A percentile compares a stretch with the other conserved stretches of the same genome.
phyloP scores from a whole-genome alignment of 35 echinoderm and acorn worm species.

The Lytechinus variegatus region DNA sequence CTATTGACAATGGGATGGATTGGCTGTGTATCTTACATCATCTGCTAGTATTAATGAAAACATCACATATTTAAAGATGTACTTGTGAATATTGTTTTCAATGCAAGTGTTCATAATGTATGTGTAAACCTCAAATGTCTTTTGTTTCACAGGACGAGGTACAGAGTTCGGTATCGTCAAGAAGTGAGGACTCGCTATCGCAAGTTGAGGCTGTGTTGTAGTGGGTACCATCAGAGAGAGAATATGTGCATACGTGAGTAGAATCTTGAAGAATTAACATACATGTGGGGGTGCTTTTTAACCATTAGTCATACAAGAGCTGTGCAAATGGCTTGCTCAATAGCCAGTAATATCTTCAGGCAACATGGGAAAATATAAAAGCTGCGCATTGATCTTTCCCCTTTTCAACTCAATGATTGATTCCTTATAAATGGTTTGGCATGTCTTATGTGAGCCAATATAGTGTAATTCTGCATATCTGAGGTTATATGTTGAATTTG shows the following conservation, averaged over 20 bases:
- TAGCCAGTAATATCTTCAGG: background rate
- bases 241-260: slow-evolving; percentile 62
- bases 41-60: too few species aligned
- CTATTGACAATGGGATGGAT: too few species aligned
- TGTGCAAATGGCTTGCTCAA: background rate
- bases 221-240: slow-evolving; percentile 50
- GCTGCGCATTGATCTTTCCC: too few species aligned
- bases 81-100: too few species aligned
- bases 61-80: too few species aligned
- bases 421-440: too few species aligned
- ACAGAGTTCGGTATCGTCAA: slow-evolving; percentile 46
- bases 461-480: too few species aligned
- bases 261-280: background rate
- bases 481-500: too few species aligned
- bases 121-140: background rate
- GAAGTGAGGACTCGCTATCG: slow-evolving; percentile 48
- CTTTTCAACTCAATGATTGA: too few species aligned
- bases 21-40: too few species aligned
- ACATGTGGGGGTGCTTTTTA: background rate
- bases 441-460: too few species aligned
- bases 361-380: background rate
- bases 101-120: too few species aligned
- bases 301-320: background rate
- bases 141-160: slow-evolving; percentile 34
- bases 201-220: slow-evolving; percentile 48